These are phyloP conservation scores for Neoaliturus tenellus DNA, from an alignment of 2,888 invertebrate genomes.

Conservation along the genomic window DNA sequence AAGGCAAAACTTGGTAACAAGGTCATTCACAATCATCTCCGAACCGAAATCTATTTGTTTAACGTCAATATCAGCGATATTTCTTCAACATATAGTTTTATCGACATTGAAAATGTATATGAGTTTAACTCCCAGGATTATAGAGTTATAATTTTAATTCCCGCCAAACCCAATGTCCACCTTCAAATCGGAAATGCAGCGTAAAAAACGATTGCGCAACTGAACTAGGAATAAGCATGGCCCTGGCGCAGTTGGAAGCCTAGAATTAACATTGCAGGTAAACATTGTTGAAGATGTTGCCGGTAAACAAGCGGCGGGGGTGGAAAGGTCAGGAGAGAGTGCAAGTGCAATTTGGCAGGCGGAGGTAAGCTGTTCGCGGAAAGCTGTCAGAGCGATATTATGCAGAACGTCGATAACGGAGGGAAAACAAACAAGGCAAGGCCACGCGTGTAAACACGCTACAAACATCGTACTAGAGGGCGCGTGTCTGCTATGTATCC, in stretches of 20 bases:
- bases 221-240: background rate
- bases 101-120: too few species aligned
- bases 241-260: background rate
- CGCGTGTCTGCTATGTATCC: background rate
- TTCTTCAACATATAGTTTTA: too few species aligned
- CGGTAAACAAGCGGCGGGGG: background rate
- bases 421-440: constrained; percentile 26
- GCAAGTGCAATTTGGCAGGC: constrained; percentile 23
- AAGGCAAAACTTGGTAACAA: too few species aligned
- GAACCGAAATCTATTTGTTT: too few species aligned
- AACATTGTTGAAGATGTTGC: constrained; percentile 7
- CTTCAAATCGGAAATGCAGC: background rate
- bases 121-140: too few species aligned
- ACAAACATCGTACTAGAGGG: background rate
- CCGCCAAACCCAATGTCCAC: too few species aligned
- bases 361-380: background rate
- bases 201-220: background rate
- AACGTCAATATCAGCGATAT: too few species aligned
- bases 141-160: too few species aligned
- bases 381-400: constrained; percentile 12
- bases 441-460: constrained; percentile 16
- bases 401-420: constrained; percentile 12
- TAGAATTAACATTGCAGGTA: background rate
- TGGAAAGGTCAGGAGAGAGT: background rate
- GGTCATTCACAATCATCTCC: too few species aligned